Conservation (phyloP, 2,797 vertebrate species). For the Myotis vivesi region DNA sequence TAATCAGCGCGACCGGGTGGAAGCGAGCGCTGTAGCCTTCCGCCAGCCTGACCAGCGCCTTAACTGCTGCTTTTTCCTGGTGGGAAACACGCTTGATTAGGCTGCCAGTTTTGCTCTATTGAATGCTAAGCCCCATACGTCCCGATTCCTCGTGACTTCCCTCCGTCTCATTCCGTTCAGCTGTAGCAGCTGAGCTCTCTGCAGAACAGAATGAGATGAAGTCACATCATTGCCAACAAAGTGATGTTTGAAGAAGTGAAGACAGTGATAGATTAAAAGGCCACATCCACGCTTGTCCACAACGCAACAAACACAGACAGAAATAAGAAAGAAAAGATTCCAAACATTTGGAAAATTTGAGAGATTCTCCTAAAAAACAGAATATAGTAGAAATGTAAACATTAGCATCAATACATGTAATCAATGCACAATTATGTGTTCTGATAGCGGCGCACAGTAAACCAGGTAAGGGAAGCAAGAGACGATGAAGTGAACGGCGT, state of each 20-base stretch:
- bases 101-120: not conserved
- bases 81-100: not conserved
- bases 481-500: not conserved
- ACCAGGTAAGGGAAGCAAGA: not conserved
- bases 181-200: not conserved
- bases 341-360: not conserved
- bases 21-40: slow-evolving; percentile 80
- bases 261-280: not conserved
- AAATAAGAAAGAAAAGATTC: not conserved
- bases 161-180: not conserved
- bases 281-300: not conserved
- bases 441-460: too few species aligned
- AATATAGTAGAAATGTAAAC: not conserved
- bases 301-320: not conserved
- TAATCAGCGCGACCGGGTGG: slow-evolving; percentile 82
- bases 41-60: slow-evolving; percentile 61
- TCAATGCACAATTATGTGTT: not conserved
- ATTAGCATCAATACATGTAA: not conserved
- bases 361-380: not conserved
- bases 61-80: slow-evolving; percentile 77
- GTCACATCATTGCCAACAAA: not conserved
- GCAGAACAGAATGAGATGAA: not conserved
- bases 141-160: not conserved
- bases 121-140: not conserved
- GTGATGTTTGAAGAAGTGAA: not conserved